Evolutionary conservation across 1,140 invertebrate species (phyloP).

Genomic region (Varroa destructor): DNA sequence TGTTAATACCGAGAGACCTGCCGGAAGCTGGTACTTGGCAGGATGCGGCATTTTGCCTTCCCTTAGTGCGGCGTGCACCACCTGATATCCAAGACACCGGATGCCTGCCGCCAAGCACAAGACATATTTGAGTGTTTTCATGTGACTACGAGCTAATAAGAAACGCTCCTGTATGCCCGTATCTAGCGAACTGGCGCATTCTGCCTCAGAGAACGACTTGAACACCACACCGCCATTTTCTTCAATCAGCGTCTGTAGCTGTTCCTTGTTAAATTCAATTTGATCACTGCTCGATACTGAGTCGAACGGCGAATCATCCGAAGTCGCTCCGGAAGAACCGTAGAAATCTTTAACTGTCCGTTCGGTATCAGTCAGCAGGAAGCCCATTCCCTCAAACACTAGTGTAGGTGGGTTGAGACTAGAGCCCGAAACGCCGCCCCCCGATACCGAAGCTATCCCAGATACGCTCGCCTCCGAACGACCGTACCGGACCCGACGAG

Average conservation of each 20-base stretch:
- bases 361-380: slow-evolving; percentile 19
- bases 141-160: neutral
- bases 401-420: slow-evolving; percentile 13
- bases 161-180: slow-evolving; percentile 15
- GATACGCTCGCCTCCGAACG: too few species aligned
- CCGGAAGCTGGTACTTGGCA: slow-evolving; percentile 15
- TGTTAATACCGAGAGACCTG: neutral
- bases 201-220: slow-evolving; percentile 14
- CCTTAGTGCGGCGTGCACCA: slow-evolving; percentile 6
- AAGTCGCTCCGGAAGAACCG: neutral
- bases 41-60: slow-evolving; percentile 15
- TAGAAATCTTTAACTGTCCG: slow-evolving; percentile 12
- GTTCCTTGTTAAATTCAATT: slow-evolving; percentile 21
- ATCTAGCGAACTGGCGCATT: slow-evolving; percentile 4
- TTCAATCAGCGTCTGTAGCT: slow-evolving; percentile 19
- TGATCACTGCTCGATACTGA: neutral
- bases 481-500: too few species aligned
- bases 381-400: slow-evolving; percentile 16
- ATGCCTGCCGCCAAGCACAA: slow-evolving; percentile 16
- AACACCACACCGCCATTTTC: slow-evolving; percentile 19
- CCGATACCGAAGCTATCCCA: neutral
- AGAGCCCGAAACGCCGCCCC: slow-evolving; percentile 13
- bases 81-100: slow-evolving; percentile 17
- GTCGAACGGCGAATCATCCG: slow-evolving; percentile 2
- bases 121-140: slow-evolving; percentile 23